Evolutionary conservation across 1,140 invertebrate genomes (phyloP), one percentile per base, ranked within the genome.

Genomic region (Nomia melanderi): DNA sequence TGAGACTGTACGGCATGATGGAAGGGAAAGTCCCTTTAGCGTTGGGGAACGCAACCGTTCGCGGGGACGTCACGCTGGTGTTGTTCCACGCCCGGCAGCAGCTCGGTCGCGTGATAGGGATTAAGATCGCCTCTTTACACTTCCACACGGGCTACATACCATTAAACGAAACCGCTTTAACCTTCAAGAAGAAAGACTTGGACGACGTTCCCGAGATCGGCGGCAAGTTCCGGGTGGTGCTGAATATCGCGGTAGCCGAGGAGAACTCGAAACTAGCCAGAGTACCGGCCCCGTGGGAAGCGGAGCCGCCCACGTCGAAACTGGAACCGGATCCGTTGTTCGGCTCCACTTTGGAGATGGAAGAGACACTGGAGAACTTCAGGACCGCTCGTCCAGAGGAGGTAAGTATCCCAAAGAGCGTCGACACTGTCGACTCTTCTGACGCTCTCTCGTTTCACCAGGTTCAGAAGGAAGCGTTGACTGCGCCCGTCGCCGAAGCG

Each of bases 111-210:
- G 95, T 96, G 80, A 95, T 96, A 85, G 96, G 97, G 8, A 96
- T 98, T 74, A 97, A 97, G 90, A 97, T 98, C 80, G 95, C 97
- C 33, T 96, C 97, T 74, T 88, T 98, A 2, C 96, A 97, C 91
- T 96, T 98, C 83, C 96, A 98, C 88, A 97, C 97, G 25, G 97
- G 97, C 33, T 98, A 97, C 87, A 94, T 98, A 50, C 92, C 94
- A 1, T 93, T 95, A 77, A 95, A 95, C 77, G 95, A 96, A 81
- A 96, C 95, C 62, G 93, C 94, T 41, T 91, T 98, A 29, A 95
- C 93, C 50, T 97, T 97, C 81, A 94, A 94, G 33, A 96, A 95
- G 94, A 96, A 93, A 89, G 96, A 96, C 78, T 91, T 98, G 54
- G 95, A 96, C 8, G 94, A 95, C 78, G 94, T 95, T 3, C 93